A percentile compares a stretch with the other conserved stretches of the same genome.
These are phyloP conservation scores for Oppia nitens DNA, from an alignment of 1,140 invertebrate species.

Conservation along the genomic window DNA sequence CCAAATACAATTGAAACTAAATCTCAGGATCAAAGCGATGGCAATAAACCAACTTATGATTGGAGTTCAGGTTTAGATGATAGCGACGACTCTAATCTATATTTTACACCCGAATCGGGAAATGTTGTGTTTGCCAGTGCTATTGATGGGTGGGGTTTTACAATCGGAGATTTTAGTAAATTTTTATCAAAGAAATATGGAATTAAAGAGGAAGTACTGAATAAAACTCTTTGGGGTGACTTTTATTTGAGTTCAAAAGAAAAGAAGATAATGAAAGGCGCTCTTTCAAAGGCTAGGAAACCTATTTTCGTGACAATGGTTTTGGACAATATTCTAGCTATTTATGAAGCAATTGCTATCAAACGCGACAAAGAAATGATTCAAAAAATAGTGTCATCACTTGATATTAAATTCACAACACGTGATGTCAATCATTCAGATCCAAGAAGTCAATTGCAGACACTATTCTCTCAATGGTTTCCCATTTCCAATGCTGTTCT, in stretches of 20 bases:
- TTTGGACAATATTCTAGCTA: conserved; percentile 78
- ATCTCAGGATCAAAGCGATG: not conserved
- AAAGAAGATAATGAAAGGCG: conserved; percentile 71
- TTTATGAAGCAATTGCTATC: conserved; percentile 63
- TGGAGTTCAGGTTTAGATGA: conserved; percentile 68
- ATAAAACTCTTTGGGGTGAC: conserved; percentile 84
- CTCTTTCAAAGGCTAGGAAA: conserved; percentile 81
- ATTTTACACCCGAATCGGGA: conserved; percentile 75
- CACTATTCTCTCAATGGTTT: conserved; percentile 71
- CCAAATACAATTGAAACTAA: not conserved
- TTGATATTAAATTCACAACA: conserved; percentile 55
- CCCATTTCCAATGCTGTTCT: conserved; percentile 62
- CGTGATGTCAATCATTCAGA: conserved; percentile 64
- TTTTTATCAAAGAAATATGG: conserved; percentile 61
- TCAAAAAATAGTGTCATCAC: conserved; percentile 56
- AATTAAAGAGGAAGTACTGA: conserved; percentile 41
- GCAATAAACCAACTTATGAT: conserved; percentile 32
- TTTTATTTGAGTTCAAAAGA: conserved; percentile 75
- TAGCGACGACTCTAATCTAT: conserved; percentile 68
- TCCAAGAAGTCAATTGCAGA: conserved; percentile 52
- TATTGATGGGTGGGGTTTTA: conserved; percentile 91
- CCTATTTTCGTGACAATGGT: conserved; percentile 90
- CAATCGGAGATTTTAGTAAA: conserved; percentile 57
- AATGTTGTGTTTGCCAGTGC: conserved; percentile 96
- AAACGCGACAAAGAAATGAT: conserved; percentile 56